Conservation (phyloP, 2,113 vertebrate species). For the Cyphomyrus discorhynchus region DNA sequence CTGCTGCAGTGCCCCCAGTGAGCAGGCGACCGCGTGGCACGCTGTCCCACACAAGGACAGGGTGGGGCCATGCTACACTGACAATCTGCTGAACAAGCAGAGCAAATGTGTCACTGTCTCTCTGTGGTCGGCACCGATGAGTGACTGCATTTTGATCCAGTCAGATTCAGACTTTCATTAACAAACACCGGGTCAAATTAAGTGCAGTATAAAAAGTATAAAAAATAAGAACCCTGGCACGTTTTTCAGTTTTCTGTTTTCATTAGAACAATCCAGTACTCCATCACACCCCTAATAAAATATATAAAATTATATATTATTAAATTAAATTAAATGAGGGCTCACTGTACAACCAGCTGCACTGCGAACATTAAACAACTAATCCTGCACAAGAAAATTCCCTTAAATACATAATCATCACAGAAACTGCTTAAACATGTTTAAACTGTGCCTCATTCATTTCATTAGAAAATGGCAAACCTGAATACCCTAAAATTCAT, state of each 20-base stretch:
- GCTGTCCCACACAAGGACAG: constrained; percentile 49
- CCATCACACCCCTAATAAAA: background rate
- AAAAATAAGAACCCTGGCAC: background rate
- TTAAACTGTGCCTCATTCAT: background rate
- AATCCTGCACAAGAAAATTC: background rate
- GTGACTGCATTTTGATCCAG: background rate
- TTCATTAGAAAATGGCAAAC: background rate
- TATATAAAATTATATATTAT: background rate
- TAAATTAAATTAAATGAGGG: background rate
- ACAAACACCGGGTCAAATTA: background rate
- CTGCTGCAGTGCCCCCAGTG: background rate
- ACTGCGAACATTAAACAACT: background rate
- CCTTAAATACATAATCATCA: background rate
- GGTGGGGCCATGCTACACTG: constrained; percentile 37
- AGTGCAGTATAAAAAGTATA: background rate
- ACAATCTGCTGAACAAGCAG: constrained; percentile 37
- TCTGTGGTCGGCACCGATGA: background rate
- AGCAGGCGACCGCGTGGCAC: constrained; percentile 47
- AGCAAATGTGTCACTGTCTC: background rate
- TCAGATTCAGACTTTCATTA: background rate
- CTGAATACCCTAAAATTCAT: background rate
- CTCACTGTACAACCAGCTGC: background rate
- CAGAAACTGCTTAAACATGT: background rate
- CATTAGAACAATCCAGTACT: background rate
- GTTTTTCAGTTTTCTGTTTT: background rate